Conservation (phyloP, 1,140 invertebrate genomes). For the Drosophila miranda region DNA sequence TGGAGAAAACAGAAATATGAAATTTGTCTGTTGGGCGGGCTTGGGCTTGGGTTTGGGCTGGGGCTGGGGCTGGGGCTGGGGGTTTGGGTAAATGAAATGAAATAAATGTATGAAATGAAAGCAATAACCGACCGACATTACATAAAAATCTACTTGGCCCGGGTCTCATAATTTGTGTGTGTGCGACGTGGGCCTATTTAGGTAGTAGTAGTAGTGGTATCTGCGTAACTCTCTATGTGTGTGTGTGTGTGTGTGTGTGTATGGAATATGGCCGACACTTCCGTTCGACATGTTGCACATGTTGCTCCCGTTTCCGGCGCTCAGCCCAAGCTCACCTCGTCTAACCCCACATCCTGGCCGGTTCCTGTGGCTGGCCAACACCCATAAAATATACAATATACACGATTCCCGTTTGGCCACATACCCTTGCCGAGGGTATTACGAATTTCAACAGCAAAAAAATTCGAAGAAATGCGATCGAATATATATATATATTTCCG, state of each 20-base stretch:
- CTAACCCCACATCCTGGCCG: background rate
- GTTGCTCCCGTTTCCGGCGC: constrained; percentile 75
- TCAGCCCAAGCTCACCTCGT: constrained; percentile 19
- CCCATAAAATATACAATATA: constrained; percentile 76
- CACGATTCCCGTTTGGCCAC: constrained; percentile 19
- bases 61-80: constrained; percentile 30
- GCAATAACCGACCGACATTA: constrained; percentile 79
- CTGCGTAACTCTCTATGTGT: constrained; percentile 18
- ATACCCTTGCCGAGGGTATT: no score
- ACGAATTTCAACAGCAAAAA: no score
- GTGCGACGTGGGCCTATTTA: constrained; percentile 72
- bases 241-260: constrained; percentile 46
- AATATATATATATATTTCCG: no score
- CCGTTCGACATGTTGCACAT: constrained; percentile 80
- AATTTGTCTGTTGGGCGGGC: constrained; percentile 36
- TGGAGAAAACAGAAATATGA: constrained; percentile 25
- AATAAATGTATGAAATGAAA: constrained; percentile 79
- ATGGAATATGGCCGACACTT: constrained; percentile 77
- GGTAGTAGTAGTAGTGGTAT: constrained; percentile 8
- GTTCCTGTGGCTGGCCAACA: constrained; percentile 29
- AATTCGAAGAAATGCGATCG: no score
- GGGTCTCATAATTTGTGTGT: constrained; percentile 65
- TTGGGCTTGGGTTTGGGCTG: background rate
- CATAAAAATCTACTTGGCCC: constrained; percentile 80
- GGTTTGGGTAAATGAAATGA: constrained; percentile 71